Evolutionary conservation across 2,888 invertebrate genomes (phyloP), one percentile per base, ranked within the genome.

Genomic region (Pimpla rufipes): DNA sequence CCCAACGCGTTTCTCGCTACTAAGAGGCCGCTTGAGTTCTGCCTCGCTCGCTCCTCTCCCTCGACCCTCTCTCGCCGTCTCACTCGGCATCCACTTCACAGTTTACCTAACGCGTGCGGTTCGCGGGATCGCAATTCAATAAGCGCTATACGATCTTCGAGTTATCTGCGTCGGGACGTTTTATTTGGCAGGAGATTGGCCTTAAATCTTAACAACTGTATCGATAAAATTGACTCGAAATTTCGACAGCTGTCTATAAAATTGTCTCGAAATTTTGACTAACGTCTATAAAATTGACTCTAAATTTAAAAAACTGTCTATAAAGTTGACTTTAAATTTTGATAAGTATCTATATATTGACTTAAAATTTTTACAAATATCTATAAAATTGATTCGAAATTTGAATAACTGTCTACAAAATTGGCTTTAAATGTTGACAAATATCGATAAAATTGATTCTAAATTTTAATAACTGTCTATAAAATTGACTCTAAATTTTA

Each of bases 1-100:
- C 92, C 92, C 92, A 92, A 91, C 87, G 90, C 87, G 93, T 86
- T 87, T 86, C 88, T 88, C 88, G 90, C 89, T 89, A 88, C 90
- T 89, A 90, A 90, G 90, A 89, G 90, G 88, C 89, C 90, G 89
- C 90, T 89, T 79, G 79, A 75, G 79, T 78, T 78, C 67, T 76
- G 71, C 71, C n/a, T 76, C 81, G 35, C 70, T 81, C 76, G 70
- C 50, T 64, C 55, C 35, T 71, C 50, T 64, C 10, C 13, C 45
- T 62, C 59, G n/a, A n/a, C 68, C 62, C 79, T 80, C 68, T 75
- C 75, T 73, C 37, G 40, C 21, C 3, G 16, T 83, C 79, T 73
- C 59, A 47, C 57, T 45, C 64, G 50, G 79, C 84, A 86, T 89
- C 89, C 88, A 89, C 90, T 91, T 91, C 89, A 89, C 89, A 89